Evolutionary conservation across 2,888 invertebrate species (phyloP).

Genomic region (Drosophila percnosoma): DNA sequence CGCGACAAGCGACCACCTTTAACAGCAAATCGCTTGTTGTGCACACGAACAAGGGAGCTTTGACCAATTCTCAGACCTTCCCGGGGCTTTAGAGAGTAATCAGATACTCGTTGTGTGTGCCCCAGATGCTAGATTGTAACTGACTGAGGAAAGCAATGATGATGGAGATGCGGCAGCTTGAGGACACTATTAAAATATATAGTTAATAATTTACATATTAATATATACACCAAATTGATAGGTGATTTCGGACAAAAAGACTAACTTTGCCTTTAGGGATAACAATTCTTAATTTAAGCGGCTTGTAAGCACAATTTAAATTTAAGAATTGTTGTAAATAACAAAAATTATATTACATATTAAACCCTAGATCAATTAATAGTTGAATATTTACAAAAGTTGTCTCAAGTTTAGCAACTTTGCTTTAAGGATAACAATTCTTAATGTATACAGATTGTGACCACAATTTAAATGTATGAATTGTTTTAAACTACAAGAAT

Average conservation of each 20-base stretch:
- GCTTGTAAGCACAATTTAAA: neutral
- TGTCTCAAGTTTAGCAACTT: neutral
- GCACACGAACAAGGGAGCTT: conserved; percentile 60
- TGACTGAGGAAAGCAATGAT: conserved; percentile 73
- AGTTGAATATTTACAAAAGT: neutral
- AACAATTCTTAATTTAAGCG: neutral
- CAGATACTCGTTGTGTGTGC: conserved; percentile 84
- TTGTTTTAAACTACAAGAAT: neutral
- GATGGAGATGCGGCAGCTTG: neutral
- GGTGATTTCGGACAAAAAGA: neutral
- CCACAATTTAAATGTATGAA: neutral
- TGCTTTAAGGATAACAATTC: neutral
- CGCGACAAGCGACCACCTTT: conserved; percentile 70
- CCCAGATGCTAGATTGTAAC: conserved; percentile 85
- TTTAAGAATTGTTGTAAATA: neutral
- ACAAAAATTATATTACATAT: neutral
- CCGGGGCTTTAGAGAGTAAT: conserved; percentile 85
- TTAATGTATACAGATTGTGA: neutral
- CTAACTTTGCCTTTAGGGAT: neutral
- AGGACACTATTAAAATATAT: neutral
- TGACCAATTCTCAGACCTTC: conserved; percentile 86
- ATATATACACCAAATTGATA: neutral
- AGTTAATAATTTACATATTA: neutral
- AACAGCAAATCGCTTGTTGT: conserved; percentile 41
- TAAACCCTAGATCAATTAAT: neutral